Evolutionary conservation across 2,797 vertebrate genomes (phyloP).

Genomic region (Micropoecilia bifurca): DNA sequence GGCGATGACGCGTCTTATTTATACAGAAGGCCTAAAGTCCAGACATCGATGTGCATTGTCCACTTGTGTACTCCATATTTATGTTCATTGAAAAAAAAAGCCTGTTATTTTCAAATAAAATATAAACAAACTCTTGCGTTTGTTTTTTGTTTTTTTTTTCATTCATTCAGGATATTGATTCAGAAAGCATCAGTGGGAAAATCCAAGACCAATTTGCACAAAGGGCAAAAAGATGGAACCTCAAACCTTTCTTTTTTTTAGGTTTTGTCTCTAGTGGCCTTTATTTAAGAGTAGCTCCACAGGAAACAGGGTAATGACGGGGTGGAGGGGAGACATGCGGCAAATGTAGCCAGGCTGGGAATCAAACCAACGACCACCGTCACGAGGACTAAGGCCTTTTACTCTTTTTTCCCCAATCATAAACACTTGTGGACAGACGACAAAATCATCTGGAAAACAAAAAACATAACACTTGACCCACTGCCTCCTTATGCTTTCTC

Average conservation of each 20-base stretch:
- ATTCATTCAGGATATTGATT: neutral
- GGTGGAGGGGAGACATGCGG: no score
- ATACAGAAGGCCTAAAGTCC: slow-evolving; percentile 38
- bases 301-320: no score
- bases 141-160: no score
- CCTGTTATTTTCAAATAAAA: slow-evolving; percentile 80
- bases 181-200: neutral
- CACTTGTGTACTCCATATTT: slow-evolving; percentile 60
- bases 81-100: slow-evolving; percentile 66
- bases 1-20: slow-evolving; percentile 25
- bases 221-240: neutral
- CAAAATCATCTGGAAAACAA: neutral
- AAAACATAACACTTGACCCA: neutral
- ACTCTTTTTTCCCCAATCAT: neutral
- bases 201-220: neutral
- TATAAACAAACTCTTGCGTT: slow-evolving; percentile 23
- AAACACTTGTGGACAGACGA: neutral
- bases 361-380: no score
- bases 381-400: no score
- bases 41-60: slow-evolving; percentile 45
- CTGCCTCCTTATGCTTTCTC: no score
- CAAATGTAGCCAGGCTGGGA: no score
- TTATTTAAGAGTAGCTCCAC: no score
- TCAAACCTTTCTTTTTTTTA: no score
- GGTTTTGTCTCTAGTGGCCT: no score